Evolutionary conservation across 2,888 invertebrate species (phyloP).

Genomic region (Nudaria mundana): DNA sequence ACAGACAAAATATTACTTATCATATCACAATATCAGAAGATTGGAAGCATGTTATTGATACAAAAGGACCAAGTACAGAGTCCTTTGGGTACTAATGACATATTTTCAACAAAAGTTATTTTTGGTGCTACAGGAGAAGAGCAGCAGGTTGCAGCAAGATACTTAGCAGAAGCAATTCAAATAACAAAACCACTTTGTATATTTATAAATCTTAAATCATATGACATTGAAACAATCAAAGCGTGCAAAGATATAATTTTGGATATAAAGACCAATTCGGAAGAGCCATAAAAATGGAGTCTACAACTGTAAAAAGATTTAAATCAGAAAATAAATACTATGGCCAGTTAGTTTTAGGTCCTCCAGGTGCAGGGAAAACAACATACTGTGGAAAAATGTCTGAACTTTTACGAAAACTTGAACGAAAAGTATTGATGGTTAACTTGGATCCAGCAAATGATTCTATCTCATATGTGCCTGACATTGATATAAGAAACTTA

Average conservation of each 20-base stretch:
- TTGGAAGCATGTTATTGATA: constrained; percentile 83
- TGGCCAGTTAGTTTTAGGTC: constrained; percentile 97
- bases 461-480: constrained; percentile 88
- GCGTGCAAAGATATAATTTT: constrained; percentile 79
- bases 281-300: constrained; percentile 46
- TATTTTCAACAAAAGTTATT: constrained; percentile 81
- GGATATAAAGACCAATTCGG: constrained; percentile 56
- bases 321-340: constrained; percentile 85
- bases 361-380: constrained; percentile 98
- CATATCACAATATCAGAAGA: constrained; percentile 84
- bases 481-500: constrained; percentile 90
- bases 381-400: constrained; percentile 95
- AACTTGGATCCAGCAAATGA: constrained; percentile 99
- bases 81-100: constrained; percentile 72
- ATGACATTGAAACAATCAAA: constrained; percentile 79
- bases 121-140: constrained; percentile 86
- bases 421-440: constrained; percentile 90
- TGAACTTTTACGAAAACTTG: constrained; percentile 86
- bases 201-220: constrained; percentile 84
- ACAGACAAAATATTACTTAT: constrained; percentile 83
- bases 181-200: constrained; percentile 83
- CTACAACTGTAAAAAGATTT: constrained; percentile 47
- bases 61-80: constrained; percentile 80
- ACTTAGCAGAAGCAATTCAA: constrained; percentile 83
- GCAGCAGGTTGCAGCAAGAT: constrained; percentile 83